Base-by-base conservation (phyloP, 2,888 invertebrate species). In the Eubasilissa splendida region DNA sequence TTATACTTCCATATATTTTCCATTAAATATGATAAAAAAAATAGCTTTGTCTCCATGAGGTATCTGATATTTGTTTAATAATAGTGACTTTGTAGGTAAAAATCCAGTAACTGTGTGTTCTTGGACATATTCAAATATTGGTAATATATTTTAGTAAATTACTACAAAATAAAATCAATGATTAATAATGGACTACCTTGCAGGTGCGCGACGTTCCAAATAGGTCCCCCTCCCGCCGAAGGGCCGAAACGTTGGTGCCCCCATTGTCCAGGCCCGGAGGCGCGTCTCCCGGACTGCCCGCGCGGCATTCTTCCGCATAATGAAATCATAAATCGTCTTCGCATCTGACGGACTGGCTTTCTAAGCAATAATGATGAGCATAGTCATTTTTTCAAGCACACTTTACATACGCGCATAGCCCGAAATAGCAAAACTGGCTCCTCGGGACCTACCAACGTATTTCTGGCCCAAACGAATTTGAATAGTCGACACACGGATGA, bases 291-390 rank as follows among this genome's bases (percentile, higher is more conserved):
- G 42, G 65, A 65, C 53, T 65, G 54, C 31, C 68, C 66, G 66
- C 65, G 75, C 75, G 79, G 75, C 84, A 83, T 83, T 84, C 84
- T 82, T 83, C 78, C 68, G 75, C 82, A 79, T 82, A 82, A 81
- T 83, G 82, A 79, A 83, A 82, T 83, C 80, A 83, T 83, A 83
- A 82, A 82, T 83, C 82, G 82, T 77, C 79, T 80, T 65, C 71
- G 50, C 63, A 65, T 76, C 65, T 76, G 76, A 76, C 52, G 54
- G 66, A 76, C 76, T 65, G 63, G 65, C 76, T 76, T 76, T 76
- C 76, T 76, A 76, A 76, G 65, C 52, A 65, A 75, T 75, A 75
- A 75, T 60, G 50, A 75, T 60, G 75, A 75, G 50, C 60, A 52
- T 60, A 50, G 52, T 59, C 52, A 60, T 52, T 14, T 50, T 58